Conservation (phyloP, 2,113 vertebrate species). For the Ceratotherium simum region DNA sequence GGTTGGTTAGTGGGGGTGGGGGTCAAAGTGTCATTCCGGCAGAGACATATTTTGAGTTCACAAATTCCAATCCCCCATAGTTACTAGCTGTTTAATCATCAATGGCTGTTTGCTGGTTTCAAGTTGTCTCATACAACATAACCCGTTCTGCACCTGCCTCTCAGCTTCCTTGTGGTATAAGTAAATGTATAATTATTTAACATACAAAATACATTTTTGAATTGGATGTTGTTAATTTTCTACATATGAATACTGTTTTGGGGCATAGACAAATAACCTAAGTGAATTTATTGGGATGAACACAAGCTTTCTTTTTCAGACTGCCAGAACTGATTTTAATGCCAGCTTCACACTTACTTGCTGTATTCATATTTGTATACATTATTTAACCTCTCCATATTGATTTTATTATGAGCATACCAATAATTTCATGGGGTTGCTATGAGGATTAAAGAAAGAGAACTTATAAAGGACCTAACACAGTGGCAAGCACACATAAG, state of each 20-base stretch:
- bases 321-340: not conserved
- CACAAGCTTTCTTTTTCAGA: not conserved
- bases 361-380: not conserved
- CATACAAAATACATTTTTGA: not conserved
- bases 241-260: not conserved
- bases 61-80: too few species aligned
- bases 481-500: not conserved
- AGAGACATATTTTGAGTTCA: too few species aligned
- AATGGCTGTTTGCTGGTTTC: too few species aligned
- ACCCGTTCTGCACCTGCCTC: not conserved
- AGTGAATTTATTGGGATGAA: not conserved
- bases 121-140: not conserved
- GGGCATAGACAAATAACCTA: not conserved
- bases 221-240: not conserved
- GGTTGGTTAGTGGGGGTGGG: too few species aligned
- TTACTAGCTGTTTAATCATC: not conserved
- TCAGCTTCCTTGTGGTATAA: not conserved
- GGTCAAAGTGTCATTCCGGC: too few species aligned
- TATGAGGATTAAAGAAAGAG: not conserved
- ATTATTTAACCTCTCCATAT: not conserved
- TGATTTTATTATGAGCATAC: not conserved
- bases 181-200: not conserved
- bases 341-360: not conserved
- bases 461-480: not conserved
- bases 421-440: not conserved